Evolutionary conservation across 2,888 invertebrate species (phyloP).

Genomic region (Aromia moschata): DNA sequence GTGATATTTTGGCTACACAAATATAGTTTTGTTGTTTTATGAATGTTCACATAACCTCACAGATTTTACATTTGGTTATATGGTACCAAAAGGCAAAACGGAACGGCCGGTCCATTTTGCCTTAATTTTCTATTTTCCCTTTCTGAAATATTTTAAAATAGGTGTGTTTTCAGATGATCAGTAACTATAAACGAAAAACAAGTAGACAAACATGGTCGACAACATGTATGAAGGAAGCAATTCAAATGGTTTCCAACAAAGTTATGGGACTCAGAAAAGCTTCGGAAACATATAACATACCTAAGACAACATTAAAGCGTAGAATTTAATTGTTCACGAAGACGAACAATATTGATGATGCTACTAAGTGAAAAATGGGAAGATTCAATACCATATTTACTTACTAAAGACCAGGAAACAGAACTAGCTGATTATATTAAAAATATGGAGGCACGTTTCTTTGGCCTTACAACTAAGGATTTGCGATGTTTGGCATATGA

Average conservation of each 20-base stretch:
- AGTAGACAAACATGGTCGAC: neutral
- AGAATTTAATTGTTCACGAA: neutral
- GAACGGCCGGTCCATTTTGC: slow-evolving; percentile 7
- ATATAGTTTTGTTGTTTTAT: slow-evolving; percentile 3
- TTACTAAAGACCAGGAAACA: slow-evolving; percentile 17
- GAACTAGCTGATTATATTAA: slow-evolving; percentile 25
- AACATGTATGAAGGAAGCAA: neutral
- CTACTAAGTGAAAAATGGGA: neutral
- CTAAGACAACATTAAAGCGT: slow-evolving; percentile 7
- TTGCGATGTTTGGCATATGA: slow-evolving; percentile 25
- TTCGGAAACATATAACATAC: slow-evolving; percentile 6
- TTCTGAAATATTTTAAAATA: slow-evolving; percentile 6
- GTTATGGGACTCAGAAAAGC: slow-evolving; percentile 11
- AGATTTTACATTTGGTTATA: neutral
- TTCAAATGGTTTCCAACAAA: neutral
- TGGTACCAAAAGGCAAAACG: slow-evolving; percentile 1
- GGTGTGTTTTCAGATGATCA: slow-evolving; percentile 1
- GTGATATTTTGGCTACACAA: neutral
- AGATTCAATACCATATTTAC: neutral
- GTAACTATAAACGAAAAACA: slow-evolving; percentile 4
- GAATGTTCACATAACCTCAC: slow-evolving; percentile 1
- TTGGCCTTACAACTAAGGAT: slow-evolving; percentile 28
- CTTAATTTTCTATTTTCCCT: slow-evolving; percentile 1
- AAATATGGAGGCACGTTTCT: slow-evolving; percentile 28
- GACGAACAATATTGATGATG: neutral